phyloP scores from a whole-genome alignment of 2,888 invertebrate species.

The Teleiodes luculella region DNA sequence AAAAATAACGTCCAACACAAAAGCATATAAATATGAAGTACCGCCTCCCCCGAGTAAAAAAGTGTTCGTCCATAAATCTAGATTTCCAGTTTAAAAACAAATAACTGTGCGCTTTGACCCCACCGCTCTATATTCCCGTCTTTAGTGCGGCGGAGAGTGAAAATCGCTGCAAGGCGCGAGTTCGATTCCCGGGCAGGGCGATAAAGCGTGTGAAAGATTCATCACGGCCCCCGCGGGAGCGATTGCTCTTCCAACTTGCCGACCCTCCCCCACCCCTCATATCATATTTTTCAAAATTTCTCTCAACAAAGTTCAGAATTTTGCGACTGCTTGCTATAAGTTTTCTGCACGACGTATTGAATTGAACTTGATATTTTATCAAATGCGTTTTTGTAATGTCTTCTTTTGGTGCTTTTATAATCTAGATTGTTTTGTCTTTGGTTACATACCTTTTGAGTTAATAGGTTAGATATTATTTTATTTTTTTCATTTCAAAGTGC shows the following conservation, averaged over 20 bases:
- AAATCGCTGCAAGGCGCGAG: constrained; percentile 41
- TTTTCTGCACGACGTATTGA: constrained; percentile 56
- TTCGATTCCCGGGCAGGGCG: constrained; percentile 64
- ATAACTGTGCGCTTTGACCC: background rate
- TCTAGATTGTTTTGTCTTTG: no score
- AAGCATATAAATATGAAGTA: no score
- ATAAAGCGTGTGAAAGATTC: constrained; percentile 76
- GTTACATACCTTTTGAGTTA: no score
- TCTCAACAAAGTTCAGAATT: constrained; percentile 51
- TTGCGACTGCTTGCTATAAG: constrained; percentile 38
- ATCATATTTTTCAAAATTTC: constrained; percentile 73
- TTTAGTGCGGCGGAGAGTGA: constrained; percentile 21
- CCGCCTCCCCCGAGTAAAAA: no score
- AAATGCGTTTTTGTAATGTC: constrained; percentile 20
- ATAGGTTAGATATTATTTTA: no score
- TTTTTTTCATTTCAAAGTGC: no score
- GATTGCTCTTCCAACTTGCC: constrained; percentile 69
- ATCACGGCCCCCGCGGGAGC: constrained; percentile 67
- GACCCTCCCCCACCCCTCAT: constrained; percentile 58
- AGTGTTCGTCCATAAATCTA: no score
- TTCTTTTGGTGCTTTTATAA: no score
- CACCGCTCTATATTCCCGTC: background rate
- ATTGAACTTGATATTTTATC: constrained; percentile 40
- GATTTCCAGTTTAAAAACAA: background rate
- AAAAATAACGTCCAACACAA: no score